Evolutionary conservation across 1,140 invertebrate species (phyloP), one percentile per base, ranked within the genome.

Genomic region (Drosophila punjabiensis): DNA sequence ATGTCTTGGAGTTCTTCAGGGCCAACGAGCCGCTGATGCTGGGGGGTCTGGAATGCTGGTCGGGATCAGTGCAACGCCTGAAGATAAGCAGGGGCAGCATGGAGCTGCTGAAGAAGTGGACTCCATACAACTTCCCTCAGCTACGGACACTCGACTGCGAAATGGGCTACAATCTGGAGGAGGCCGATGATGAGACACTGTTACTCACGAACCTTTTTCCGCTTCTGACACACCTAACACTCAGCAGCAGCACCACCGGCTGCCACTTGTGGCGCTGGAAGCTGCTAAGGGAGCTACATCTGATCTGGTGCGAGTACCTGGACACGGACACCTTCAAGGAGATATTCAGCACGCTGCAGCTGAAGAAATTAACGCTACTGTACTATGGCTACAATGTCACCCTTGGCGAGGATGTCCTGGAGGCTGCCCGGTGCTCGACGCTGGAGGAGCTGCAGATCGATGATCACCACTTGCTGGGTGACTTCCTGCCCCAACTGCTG

Each of bases 391-490:
- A 88, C 52, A 69, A 65, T 32, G 71, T 62, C 4, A 64, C 48
- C 20, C 18, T 88, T 13, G 66, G 50, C 11, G 39, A 58, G 0
- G 28, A 43, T 0, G 28, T 89, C 5, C 0, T 47, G 7, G 52
- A 55, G 14, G 47, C 59, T 0, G 52, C 78, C 4, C n/a, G 33
- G 1, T 79, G 84, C 30, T 7, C n/a, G 9, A 81, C 63, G 2
- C 64, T 88, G 14, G 74, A 88, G 33, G 84, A 88, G 64, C 41
- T 88, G 8, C 43, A 62, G 2, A 74, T 88, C 13, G 81, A 88
- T 18, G 85, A 88, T 71, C 84, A 88, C 30, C 84, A 88, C 14
- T 48, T 88, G 63, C 14, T 83, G 24, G 65, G 75, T 5, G 39
- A 53, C 2, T 80, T 80, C 16, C 24, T 88, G 32, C 47, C 33